Conservation (phyloP, 2,888 invertebrate species). For the Chironomus tentans region DNA sequence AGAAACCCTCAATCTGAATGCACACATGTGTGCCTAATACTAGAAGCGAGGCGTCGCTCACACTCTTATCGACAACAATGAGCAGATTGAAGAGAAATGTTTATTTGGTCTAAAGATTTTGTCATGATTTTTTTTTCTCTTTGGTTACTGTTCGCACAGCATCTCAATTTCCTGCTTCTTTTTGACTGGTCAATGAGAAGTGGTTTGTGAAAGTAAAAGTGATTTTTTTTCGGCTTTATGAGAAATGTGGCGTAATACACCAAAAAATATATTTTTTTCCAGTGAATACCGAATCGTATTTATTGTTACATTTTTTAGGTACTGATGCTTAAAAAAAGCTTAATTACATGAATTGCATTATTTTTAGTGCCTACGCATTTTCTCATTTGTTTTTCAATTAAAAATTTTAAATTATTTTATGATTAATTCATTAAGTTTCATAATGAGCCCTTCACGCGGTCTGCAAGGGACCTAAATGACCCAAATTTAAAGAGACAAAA, state of each 20-base stretch:
- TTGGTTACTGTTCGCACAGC: background rate
- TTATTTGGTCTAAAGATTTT: background rate
- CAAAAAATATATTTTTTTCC: background rate
- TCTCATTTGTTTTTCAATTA: background rate
- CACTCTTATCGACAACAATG: background rate
- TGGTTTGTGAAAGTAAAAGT: slow-evolving; percentile 19
- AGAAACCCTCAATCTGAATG: background rate
- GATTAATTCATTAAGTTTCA: background rate
- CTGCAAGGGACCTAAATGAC: background rate
- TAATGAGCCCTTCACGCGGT: background rate
- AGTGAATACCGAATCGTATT: background rate
- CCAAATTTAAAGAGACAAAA: background rate
- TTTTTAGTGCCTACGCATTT: background rate
- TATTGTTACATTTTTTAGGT: background rate
- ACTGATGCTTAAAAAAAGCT: background rate
- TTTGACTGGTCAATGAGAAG: background rate
- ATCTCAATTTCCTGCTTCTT: background rate
- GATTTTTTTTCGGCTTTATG: background rate
- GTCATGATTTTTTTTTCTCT: background rate
- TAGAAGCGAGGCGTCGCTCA: background rate
- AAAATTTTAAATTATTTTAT: background rate
- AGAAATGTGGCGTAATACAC: background rate
- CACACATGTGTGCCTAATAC: background rate
- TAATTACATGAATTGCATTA: too few relatives aligned
- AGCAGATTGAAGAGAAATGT: background rate